Conservation (phyloP, 2,888 invertebrate species). For the Mactromeris polynyma region DNA sequence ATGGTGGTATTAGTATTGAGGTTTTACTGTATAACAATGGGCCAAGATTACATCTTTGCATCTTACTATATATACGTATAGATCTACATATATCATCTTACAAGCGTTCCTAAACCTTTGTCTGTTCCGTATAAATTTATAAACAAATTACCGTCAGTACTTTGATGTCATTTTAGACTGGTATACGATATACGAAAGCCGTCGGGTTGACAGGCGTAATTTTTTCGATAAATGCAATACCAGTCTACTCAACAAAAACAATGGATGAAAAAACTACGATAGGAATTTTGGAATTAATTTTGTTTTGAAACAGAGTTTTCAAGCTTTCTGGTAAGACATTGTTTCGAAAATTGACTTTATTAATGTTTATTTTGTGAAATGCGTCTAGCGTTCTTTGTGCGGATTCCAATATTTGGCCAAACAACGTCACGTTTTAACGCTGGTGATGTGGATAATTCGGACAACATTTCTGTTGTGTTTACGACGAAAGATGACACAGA, state of each 20-base stretch:
- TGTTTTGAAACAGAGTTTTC: not conserved
- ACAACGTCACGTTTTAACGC: not conserved
- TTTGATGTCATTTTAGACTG: not conserved
- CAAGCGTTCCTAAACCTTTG: too few relatives aligned
- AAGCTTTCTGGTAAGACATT: not conserved
- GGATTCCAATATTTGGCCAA: not conserved
- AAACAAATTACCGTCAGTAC: not conserved
- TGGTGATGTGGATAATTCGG: not conserved
- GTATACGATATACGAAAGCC: not conserved
- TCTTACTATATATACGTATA: too few relatives aligned
- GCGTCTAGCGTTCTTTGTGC: not conserved
- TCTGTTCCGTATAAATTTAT: too few relatives aligned
- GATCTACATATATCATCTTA: too few relatives aligned
- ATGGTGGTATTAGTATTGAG: too few relatives aligned
- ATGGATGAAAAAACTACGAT: slow-evolving; percentile 18
- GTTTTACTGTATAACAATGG: too few relatives aligned
- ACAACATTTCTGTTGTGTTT: slow-evolving; percentile 3
- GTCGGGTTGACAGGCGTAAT: not conserved
- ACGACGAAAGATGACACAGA: not conserved
- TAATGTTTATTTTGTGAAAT: not conserved
- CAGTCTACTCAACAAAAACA: slow-evolving; percentile 29
- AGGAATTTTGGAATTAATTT: slow-evolving; percentile 13
- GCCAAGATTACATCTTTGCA: too few relatives aligned
- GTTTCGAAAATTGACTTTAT: not conserved
- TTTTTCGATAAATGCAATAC: not conserved